Evolutionary conservation across 2,797 vertebrate genomes (phyloP), one percentile per base, ranked within the genome.

Genomic region (Coilia nasus): DNA sequence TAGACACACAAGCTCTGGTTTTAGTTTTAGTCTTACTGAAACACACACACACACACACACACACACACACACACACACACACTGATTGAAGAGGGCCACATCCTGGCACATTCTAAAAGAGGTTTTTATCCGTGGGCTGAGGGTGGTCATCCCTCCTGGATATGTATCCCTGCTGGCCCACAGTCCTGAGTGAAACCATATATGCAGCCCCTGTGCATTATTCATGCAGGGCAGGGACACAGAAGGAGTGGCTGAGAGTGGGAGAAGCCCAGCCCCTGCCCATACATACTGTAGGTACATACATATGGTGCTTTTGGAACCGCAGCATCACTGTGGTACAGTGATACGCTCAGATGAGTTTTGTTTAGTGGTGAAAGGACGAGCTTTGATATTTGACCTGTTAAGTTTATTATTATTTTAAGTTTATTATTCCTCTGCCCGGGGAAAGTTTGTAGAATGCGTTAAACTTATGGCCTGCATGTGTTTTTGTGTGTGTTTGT

Each of bases 91-190:
- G 84, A 87, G 89, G 84, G 83, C 83, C 67, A 62, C 88, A 89
- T 92, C 84, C 86, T 89, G 87, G 85, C 88, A 88, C 83, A 87
- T 64, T 85, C 90, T 89, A 85, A 89, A 90, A 89, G 56, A 54
- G 80, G 87, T 92, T 78, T 92, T 90, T 62, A 90, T 91, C 93
- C 91, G 83, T 54, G 50, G 7, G 81, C 83, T 89, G 81, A 83
- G 83, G 84, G 86, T 88, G 87, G 80, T 88, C 62, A 78, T 88
- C 81, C 88, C 75, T 88, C 71, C 50, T 87, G 86, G 86, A 85
- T 87, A 87, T 86, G 92, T 83, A 90, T 90, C 85, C 85, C 89
- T 84, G 64, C 86, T 60, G 47, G 41, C 84, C 82, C 80, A 86
- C 80, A 83, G 80, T 67, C 85, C 83, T 46, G 82, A 84, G 85